Evolutionary conservation across 2,888 invertebrate genomes (phyloP).

Genomic region (Eubasilissa splendida): DNA sequence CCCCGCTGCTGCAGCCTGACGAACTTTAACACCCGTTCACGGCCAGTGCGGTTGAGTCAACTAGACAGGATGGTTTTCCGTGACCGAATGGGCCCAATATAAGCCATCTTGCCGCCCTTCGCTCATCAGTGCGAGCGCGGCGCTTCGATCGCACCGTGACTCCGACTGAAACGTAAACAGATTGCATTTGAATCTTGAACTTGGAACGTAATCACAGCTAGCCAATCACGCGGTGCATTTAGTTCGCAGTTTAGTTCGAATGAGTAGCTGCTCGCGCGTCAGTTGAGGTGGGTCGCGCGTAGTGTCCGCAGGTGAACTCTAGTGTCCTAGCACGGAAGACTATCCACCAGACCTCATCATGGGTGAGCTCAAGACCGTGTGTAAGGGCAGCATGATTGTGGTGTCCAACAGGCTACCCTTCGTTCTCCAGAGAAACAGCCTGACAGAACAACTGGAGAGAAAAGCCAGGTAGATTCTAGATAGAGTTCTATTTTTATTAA

Average conservation of each 20-base stretch:
- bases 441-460: conserved; percentile 81
- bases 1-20: conserved; percentile 43
- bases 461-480: conserved; percentile 83
- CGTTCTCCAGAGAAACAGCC: conserved; percentile 83
- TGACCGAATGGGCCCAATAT: conserved; percentile 23
- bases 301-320: conserved; percentile 11
- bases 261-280: not conserved
- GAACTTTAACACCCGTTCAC: conserved; percentile 50
- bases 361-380: conserved; percentile 60
- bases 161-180: not conserved
- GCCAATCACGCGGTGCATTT: conserved; percentile 2
- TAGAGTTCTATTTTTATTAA: too few relatives aligned
- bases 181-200: conserved; percentile 11
- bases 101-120: conserved; percentile 37
- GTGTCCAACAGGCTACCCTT: conserved; percentile 93
- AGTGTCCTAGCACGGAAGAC: not conserved
- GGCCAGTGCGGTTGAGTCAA: conserved; percentile 29
- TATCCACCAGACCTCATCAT: conserved; percentile 26
- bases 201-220: not conserved
- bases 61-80: conserved; percentile 36
- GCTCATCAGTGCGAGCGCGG: conserved; percentile 33
- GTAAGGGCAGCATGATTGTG: conserved; percentile 87
- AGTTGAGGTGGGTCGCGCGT: conserved; percentile 37
- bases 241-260: conserved; percentile 25
- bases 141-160: conserved; percentile 3